Evolutionary conservation across 2,888 invertebrate species (phyloP).

Genomic region (Nomada flava): DNA sequence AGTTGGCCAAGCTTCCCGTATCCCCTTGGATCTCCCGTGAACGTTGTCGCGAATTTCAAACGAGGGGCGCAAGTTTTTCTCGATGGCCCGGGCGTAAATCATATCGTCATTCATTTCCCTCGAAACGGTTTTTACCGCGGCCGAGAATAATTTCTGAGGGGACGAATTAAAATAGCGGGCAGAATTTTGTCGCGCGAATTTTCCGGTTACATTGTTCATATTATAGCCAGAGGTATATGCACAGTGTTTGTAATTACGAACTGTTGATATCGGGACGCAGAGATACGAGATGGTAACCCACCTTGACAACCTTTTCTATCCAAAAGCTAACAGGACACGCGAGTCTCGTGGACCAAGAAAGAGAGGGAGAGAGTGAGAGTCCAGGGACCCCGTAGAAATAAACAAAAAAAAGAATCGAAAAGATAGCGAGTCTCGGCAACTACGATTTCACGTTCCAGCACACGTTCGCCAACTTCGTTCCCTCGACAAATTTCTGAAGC

Average conservation of each 20-base stretch:
- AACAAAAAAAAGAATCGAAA: conserved; percentile 1
- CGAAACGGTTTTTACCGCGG: not conserved
- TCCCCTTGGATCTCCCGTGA: not conserved
- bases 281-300: not conserved
- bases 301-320: not conserved
- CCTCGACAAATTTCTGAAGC: conserved; percentile 27
- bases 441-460: conserved; percentile 19
- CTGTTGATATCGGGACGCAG: not conserved
- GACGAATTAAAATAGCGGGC: conserved; percentile 12
- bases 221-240: not conserved
- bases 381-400: not conserved
- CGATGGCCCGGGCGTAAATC: conserved; percentile 35
- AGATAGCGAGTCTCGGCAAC: not conserved
- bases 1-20: conserved; percentile 1
- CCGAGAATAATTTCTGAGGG: conserved; percentile 41
- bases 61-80: conserved; percentile 43
- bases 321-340: not conserved
- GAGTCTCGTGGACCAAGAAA: not conserved
- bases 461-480: conserved; percentile 12
- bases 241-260: not conserved
- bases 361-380: not conserved
- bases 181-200: no score
- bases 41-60: conserved; percentile 48
- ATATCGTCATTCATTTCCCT: conserved; percentile 33
- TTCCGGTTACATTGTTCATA: not conserved